Base-by-base conservation (phyloP, 1,140 invertebrate species). In the Phymastichus coffea region DNA sequence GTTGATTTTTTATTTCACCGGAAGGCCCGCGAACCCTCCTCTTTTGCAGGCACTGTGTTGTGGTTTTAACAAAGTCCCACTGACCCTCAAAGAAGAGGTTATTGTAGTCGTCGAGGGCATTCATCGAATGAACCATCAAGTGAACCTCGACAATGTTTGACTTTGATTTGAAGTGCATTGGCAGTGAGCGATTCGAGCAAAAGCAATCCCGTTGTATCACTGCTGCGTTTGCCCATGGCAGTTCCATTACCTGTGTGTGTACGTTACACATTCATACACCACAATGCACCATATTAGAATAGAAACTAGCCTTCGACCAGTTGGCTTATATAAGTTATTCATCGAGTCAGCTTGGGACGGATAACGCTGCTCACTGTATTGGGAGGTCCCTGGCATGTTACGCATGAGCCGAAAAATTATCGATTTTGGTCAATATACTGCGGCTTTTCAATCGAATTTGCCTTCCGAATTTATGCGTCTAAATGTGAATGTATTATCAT, bases 41-140 rank as follows among this genome's bases (percentile, higher is more conserved):
- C 55, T 84, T 84, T 57, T 83, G 81, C 19, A 84, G 76, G 70
- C 91, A 93, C 20, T 82, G 76, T 17, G 85, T 77, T 17, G 85
- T 77, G 46, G 86, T 83, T 68, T 89, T 86, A 1, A 92, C 80
- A 66, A 93, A 93, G 70, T 93, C 91, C 74, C 89, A 92, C 33
- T 84, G 86, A 17, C 88, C 93, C 75, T 94, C 91, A 72, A 95
- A 94, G 58, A 86, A 88, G 37, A 93, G 83, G 53, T 89, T 88
- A 49, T 88, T 85, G 70, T 90, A 93, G 77, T 95, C 93, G 67
- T 94, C 91, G 7, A 86, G 79, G 0, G 90, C 84, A 43, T 87
- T 86, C 93, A 95, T 95, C 52, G 88, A 86, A 8, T 83, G 82
- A 1, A 92, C 88, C 33, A 86, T 85, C 66, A 94, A 93, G 66